phyloP scores from a whole-genome alignment of 2,888 invertebrate genomes.

The Perizoma flavofasciatum region DNA sequence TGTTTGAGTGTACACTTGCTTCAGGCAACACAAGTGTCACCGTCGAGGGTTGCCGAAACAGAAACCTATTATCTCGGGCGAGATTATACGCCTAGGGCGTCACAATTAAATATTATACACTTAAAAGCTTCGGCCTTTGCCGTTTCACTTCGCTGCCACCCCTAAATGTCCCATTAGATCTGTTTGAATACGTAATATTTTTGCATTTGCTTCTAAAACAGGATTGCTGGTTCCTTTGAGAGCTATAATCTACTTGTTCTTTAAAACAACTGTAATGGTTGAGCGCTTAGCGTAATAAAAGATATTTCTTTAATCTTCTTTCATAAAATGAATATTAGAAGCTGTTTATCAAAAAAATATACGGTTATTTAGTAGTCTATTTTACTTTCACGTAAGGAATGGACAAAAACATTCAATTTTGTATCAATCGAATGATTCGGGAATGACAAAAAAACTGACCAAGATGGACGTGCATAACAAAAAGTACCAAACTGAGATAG shows the following conservation, averaged over 20 bases:
- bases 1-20: slow-evolving; percentile 76
- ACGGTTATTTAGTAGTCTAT: too few relatives aligned
- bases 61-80: slow-evolving; percentile 85
- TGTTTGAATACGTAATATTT: slow-evolving; percentile 85
- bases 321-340: slow-evolving; percentile 21
- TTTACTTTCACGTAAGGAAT: slow-evolving; percentile 29
- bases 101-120: slow-evolving; percentile 85
- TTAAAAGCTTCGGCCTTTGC: slow-evolving; percentile 85
- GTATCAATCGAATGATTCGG: slow-evolving; percentile 59
- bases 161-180: slow-evolving; percentile 84
- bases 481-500: slow-evolving; percentile 12
- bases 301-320: slow-evolving; percentile 59
- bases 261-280: slow-evolving; percentile 80
- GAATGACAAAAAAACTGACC: slow-evolving; percentile 61
- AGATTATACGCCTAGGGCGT: slow-evolving; percentile 85
- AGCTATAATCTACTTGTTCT: slow-evolving; percentile 83
- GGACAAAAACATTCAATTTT: slow-evolving; percentile 55
- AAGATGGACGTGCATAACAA: slow-evolving; percentile 41
- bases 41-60: slow-evolving; percentile 80
- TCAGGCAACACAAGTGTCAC: slow-evolving; percentile 78
- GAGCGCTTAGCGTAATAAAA: slow-evolving; percentile 75
- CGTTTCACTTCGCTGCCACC: slow-evolving; percentile 83
- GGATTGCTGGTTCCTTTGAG: slow-evolving; percentile 83
- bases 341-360: too few relatives aligned
- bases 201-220: slow-evolving; percentile 82